Conservation (phyloP, 2,797 vertebrate species). For the Pteronotus mesoamericanus region DNA sequence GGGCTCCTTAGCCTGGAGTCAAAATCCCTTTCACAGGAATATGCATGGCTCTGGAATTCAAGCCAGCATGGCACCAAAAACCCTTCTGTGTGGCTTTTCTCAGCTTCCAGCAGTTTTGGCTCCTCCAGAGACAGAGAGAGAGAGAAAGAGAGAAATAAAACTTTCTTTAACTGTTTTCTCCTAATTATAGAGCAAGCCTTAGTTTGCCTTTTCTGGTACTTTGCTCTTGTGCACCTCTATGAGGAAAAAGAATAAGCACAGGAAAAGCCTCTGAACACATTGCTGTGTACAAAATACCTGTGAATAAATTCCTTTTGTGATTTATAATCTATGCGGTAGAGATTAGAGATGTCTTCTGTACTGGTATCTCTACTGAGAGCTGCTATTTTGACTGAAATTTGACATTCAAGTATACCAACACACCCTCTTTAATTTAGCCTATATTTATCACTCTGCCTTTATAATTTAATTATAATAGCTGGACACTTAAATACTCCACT, state of each 20-base stretch:
- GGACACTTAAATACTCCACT: no score
- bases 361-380: background rate
- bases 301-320: background rate
- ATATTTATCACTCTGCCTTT: background rate
- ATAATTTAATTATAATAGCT: background rate
- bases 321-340: background rate
- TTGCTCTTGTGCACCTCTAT: background rate
- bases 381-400: background rate
- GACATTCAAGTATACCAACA: background rate
- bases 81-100: slow-evolving; percentile 24
- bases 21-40: slow-evolving; percentile 36
- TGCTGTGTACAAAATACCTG: background rate
- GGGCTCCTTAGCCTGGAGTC: slow-evolving; percentile 39
- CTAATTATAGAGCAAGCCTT: slow-evolving; percentile 29
- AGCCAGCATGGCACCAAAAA: slow-evolving; percentile 41
- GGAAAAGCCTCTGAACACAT: background rate
- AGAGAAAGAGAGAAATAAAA: accelerated
- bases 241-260: background rate
- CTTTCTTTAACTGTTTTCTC: background rate
- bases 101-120: background rate
- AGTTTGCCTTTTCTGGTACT: slow-evolving; percentile 30
- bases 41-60: slow-evolving; percentile 4
- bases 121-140: background rate
- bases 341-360: background rate
- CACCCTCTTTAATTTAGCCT: background rate